Conservation (phyloP, 1,140 invertebrate species). For the Nomia melanderi region DNA sequence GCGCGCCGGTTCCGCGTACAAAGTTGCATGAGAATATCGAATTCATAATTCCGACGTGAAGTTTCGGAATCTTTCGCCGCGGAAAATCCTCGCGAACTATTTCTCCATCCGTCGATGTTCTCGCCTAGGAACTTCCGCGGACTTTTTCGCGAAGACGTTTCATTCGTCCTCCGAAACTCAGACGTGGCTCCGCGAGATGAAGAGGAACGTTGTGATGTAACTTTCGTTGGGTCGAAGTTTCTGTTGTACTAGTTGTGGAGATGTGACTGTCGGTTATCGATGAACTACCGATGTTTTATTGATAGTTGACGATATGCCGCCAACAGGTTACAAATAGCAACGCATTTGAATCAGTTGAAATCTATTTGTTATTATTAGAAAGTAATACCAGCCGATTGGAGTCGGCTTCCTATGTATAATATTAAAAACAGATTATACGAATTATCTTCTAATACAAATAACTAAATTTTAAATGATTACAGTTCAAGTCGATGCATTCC, state of each 20-base stretch:
- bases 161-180: not conserved
- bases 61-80: not conserved
- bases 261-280: too few species aligned
- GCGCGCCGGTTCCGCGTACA: not conserved
- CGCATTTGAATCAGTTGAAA: too few species aligned
- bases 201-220: conserved; percentile 13
- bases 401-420: too few species aligned
- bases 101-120: not conserved
- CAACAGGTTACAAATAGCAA: too few species aligned
- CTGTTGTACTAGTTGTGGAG: not conserved
- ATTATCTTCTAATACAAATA: too few species aligned
- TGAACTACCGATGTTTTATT: too few species aligned
- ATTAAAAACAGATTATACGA: too few species aligned
- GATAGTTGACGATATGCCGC: too few species aligned
- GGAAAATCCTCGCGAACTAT: not conserved
- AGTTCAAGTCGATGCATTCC: too few species aligned
- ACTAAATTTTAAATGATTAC: too few species aligned
- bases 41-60: conserved; percentile 25
- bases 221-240: conserved; percentile 2
- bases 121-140: conserved; percentile 13
- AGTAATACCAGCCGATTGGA: too few species aligned
- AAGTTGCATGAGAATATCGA: not conserved
- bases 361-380: too few species aligned
- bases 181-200: not conserved
- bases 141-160: not conserved